Evolutionary conservation across 2,888 invertebrate species (phyloP), one percentile per base, ranked within the genome.

Genomic region (Panorpa germanica): DNA sequence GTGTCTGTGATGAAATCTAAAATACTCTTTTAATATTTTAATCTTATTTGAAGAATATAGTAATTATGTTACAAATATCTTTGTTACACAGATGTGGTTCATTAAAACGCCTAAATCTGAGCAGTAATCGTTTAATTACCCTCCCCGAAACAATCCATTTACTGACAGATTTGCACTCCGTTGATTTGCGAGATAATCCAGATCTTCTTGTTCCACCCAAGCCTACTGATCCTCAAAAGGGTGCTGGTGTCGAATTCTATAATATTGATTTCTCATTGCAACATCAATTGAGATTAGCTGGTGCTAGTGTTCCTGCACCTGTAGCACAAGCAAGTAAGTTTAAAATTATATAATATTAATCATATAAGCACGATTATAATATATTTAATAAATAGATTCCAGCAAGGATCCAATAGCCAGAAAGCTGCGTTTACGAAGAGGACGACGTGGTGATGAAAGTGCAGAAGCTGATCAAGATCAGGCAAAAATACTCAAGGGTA

Each of bases 231-330:
- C 59, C 71, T 16, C 68, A 75, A 40, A 63, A 72, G 36, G 78
- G 82, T 3, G 64, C 81, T 22, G 86, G 85, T 1, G 55, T 86
- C 28, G 83, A 85, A 48, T 98, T 82, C 57, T 99, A 98, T 53
- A 98, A 98, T 47, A 93, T 99, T 34, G 98, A 98, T 59, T 99
- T 98, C 60, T 93, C 95, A 1, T 61, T 98, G 37, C 88, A 90
- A 61, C 81, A 90, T 43, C 98, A 98, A 53, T 56, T 98, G 32
- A 65, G 85, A 38, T 54, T 90, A 38, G 93, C 93, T 12, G 93
- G 93, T 1, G 91, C 91, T 1, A 75, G 75, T 34, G 72, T 81
- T 6, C 76, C 81, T 3, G 65, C 70, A 31, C 72, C 78, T 2
- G 61, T 66, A 6, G 69, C 77, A 21, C 63, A 74, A 6, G 66